Evolutionary conservation across 2,888 invertebrate genomes (phyloP).

Genomic region (Graphium colonna): DNA sequence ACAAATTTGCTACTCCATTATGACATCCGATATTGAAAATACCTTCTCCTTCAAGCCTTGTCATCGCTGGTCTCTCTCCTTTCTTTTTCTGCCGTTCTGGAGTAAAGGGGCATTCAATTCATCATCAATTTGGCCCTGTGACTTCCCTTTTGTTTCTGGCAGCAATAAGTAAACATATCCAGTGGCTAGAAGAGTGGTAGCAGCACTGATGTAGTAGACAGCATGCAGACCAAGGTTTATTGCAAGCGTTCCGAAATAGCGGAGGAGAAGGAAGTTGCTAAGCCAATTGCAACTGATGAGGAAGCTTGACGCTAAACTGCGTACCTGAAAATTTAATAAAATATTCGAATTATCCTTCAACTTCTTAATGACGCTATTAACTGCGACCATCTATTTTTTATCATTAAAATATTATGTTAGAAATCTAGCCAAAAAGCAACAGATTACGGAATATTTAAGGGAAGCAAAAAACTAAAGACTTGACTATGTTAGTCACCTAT

Average conservation of each 20-base stretch:
- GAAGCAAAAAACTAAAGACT: too few relatives aligned
- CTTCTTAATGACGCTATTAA: too few relatives aligned
- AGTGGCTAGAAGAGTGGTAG: slow-evolving; percentile 59
- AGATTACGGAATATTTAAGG: too few relatives aligned
- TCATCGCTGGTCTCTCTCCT: slow-evolving; percentile 53
- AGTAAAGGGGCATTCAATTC: slow-evolving; percentile 55
- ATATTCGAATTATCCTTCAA: background rate
- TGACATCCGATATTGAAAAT: slow-evolving; percentile 31
- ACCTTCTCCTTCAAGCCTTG: slow-evolving; percentile 36
- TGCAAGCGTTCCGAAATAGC: slow-evolving; percentile 64
- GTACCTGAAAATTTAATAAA: slow-evolving; percentile 56
- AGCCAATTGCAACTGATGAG: slow-evolving; percentile 73
- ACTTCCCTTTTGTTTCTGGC: slow-evolving; percentile 57
- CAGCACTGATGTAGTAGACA: slow-evolving; percentile 65
- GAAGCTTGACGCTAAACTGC: slow-evolving; percentile 67
- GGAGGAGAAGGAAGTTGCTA: slow-evolving; percentile 63
- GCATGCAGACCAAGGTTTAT: slow-evolving; percentile 60
- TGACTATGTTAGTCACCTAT: too few relatives aligned
- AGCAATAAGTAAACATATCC: slow-evolving; percentile 50
- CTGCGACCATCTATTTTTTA: too few relatives aligned
- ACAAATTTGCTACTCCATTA: background rate
- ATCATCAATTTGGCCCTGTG: slow-evolving; percentile 56
- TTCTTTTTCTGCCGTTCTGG: slow-evolving; percentile 37
- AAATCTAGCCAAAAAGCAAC: too few relatives aligned
- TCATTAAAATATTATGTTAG: too few relatives aligned